These are phyloP conservation scores for Drosophila nikananu DNA, from an alignment of 1,140 invertebrate genomes.

Conservation along the genomic window DNA sequence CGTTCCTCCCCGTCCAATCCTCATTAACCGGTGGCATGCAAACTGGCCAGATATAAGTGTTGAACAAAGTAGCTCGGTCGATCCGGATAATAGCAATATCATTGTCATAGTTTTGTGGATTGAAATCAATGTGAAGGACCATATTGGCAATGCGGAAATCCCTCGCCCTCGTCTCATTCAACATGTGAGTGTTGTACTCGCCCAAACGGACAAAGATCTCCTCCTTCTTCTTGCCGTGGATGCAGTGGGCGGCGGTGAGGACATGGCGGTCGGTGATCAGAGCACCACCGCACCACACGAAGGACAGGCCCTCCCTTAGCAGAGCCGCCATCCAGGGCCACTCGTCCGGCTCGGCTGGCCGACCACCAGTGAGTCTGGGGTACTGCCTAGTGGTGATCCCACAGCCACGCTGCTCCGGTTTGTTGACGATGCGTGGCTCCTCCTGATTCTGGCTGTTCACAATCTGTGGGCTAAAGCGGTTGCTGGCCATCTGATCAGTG, in stretches of 20 bases:
- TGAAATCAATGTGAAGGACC: slow-evolving; percentile 88
- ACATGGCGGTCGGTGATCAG: slow-evolving; percentile 92
- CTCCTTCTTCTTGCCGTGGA: slow-evolving; percentile 87
- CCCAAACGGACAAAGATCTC: slow-evolving; percentile 91
- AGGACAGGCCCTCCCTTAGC: slow-evolving; percentile 86
- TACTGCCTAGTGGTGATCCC: slow-evolving; percentile 88
- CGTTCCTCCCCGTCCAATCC: slow-evolving; percentile 88
- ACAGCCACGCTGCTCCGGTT: slow-evolving; percentile 87
- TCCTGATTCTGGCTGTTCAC: slow-evolving; percentile 25
- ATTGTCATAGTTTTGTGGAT: slow-evolving; percentile 89
- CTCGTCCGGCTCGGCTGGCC: slow-evolving; percentile 88
- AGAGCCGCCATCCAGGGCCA: slow-evolving; percentile 94
- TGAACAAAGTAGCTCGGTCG: slow-evolving; percentile 89
- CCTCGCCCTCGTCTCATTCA: slow-evolving; percentile 88
- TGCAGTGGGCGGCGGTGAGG: slow-evolving; percentile 92
- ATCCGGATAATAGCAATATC: slow-evolving; percentile 93
- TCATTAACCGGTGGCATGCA: slow-evolving; percentile 90
- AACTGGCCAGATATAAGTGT: slow-evolving; percentile 93
- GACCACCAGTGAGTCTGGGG: slow-evolving; percentile 87
- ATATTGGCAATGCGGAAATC: slow-evolving; percentile 89
- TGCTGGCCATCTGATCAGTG: slow-evolving; percentile 61
- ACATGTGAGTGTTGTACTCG: slow-evolving; percentile 90
- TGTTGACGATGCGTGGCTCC: slow-evolving; percentile 60
- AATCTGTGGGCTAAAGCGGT: slow-evolving; percentile 72
- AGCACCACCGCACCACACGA: slow-evolving; percentile 91